phyloP scores from a whole-genome alignment of 2,888 invertebrate genomes.

The Malthinus seriepunctatus region DNA sequence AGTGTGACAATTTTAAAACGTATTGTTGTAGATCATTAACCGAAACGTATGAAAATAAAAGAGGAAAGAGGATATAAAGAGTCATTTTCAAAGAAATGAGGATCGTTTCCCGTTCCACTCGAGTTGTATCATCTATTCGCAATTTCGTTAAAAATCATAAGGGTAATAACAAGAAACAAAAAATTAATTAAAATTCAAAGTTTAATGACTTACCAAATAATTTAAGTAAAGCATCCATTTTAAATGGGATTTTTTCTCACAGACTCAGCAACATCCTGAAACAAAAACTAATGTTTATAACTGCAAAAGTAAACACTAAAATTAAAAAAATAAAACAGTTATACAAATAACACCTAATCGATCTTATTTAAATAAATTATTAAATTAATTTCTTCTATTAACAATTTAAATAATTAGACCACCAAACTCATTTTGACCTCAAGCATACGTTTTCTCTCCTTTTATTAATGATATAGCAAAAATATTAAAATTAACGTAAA shows the following conservation, averaged over 20 bases:
- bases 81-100: slow-evolving; percentile 7
- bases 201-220: slow-evolving; percentile 3
- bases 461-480: too few species aligned
- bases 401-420: not conserved
- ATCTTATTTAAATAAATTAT: not conserved
- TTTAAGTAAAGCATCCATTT: slow-evolving; percentile 2
- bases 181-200: slow-evolving; percentile 5
- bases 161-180: not conserved
- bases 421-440: not conserved
- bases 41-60: not conserved
- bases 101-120: slow-evolving; percentile 7
- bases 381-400: not conserved
- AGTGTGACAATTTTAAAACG: slow-evolving; percentile 5
- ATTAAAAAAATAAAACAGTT: not conserved
- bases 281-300: slow-evolving; percentile 4
- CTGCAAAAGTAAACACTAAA: not conserved
- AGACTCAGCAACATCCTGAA: slow-evolving; percentile 1
- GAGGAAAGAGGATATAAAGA: not conserved
- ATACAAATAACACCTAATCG: not conserved
- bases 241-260: not conserved
- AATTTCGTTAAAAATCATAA: slow-evolving; percentile 4
- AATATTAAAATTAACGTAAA: too few species aligned
- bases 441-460: not conserved
- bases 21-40: slow-evolving; percentile 8
- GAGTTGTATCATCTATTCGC: slow-evolving; percentile 1